Base-by-base conservation (phyloP, 2,797 vertebrate species). In the Chelon auratus region DNA sequence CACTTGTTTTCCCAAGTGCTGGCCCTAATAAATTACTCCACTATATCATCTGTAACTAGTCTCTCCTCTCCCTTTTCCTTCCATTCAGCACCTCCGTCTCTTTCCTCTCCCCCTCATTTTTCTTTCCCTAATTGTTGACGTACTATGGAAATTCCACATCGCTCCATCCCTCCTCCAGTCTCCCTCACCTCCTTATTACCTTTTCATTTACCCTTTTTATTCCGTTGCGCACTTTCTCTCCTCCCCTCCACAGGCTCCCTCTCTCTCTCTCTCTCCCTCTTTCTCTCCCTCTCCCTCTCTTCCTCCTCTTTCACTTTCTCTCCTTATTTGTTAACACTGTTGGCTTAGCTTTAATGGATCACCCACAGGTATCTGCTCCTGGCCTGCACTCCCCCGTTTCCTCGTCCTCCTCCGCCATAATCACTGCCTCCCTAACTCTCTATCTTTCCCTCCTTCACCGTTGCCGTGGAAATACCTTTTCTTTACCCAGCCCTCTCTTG, bases 281-380 rank as follows among this genome's bases (percentile, higher is more conserved):
- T 7, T 24, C 0, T 0, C n/a, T 60, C 55, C 80, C 18, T 53
- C 42, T 76, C 12, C 42, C 11, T 43, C 51, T 72, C 58, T 63
- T 22, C 63, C 9, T 52, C 33, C 43, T 72, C 65, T 69, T 61
- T 39, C 15, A 3, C 65, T 57, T 82, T 57, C 77, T 78, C 66
- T 79, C 43, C 50, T 75, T 39, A 61, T 87, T 77, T 81, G 87
- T 89, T 91, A 87, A 87, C 83, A 86, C 84, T 87, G 81, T 69
- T 53, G 15, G 81, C 70, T 86, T 82, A 77, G 81, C 56, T 89
- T 88, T 87, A 92, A 89, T 91, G 78, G 86, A 91, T 91, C 85
- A 87, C 89, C 83, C 81, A 65, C 73, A 86, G 80, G 75, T 90
- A 89, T 83, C 87, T 80, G 54, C 60, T 68, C 59, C 64, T 39